These are phyloP conservation scores for Aphelenchoides besseyi DNA, from an alignment of 1,140 invertebrate genomes.

Conservation along the genomic window DNA sequence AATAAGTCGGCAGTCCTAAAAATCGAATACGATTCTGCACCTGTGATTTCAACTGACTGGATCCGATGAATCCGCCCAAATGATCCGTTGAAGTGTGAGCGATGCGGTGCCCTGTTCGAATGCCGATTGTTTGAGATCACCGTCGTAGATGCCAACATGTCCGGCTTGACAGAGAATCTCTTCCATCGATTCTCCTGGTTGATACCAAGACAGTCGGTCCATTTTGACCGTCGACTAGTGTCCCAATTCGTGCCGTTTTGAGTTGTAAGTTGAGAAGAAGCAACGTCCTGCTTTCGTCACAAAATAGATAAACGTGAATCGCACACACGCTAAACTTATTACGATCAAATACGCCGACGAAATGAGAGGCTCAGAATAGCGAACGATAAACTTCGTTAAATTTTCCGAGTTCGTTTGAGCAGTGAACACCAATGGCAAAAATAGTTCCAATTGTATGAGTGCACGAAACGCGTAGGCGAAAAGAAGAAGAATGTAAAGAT, in stretches of 20 bases:
- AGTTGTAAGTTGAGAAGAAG: neutral
- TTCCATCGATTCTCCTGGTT: conserved; percentile 58
- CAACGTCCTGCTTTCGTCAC: neutral
- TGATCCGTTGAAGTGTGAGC: conserved; percentile 57
- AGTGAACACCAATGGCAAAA: neutral
- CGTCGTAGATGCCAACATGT: conserved; percentile 60
- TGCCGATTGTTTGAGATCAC: conserved; percentile 59
- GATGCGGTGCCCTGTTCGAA: conserved; percentile 62
- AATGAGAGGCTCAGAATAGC: neutral
- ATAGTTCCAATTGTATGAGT: neutral
- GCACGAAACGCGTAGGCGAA: neutral
- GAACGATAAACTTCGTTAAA: neutral
- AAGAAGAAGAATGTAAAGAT: neutral
- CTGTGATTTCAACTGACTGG: conserved; percentile 42
- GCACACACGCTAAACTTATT: neutral
- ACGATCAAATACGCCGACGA: neutral
- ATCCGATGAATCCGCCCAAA: conserved; percentile 60
- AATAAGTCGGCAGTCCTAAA: conserved; percentile 57
- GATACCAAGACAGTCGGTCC: conserved; percentile 31
- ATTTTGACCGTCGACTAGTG: neutral
- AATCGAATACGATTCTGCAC: neutral
- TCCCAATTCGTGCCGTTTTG: neutral
- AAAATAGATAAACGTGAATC: neutral
- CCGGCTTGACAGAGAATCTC: conserved; percentile 60
- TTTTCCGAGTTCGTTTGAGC: neutral